Percentiles rank a stretch among this genome's conserved stretches.
These are phyloP conservation scores for Achatina immaculata DNA, from an alignment of 1,140 invertebrate species.

Conservation along the genomic window DNA sequence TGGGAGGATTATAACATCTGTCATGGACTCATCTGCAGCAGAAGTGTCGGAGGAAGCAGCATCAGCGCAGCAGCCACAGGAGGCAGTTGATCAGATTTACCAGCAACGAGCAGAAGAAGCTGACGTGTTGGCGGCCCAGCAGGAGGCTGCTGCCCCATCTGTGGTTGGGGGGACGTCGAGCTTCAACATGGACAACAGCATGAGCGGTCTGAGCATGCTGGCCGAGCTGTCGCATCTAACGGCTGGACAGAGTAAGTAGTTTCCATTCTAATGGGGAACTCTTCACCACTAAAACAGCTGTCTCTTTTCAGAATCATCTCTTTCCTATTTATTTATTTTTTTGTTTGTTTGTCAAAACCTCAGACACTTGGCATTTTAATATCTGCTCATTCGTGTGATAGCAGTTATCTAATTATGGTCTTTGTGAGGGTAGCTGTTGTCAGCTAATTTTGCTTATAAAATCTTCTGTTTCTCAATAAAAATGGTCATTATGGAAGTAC, in stretches of 20 bases:
- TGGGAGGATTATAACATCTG: slow-evolving; percentile 37
- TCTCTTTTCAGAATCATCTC: too few relatives aligned
- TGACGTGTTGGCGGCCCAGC: background rate
- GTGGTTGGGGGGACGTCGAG: background rate
- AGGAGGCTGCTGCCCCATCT: background rate
- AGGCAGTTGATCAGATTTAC: slow-evolving; percentile 5
- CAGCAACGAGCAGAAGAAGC: slow-evolving; percentile 6
- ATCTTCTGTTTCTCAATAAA: too few relatives aligned
- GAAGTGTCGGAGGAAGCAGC: slow-evolving; percentile 3
- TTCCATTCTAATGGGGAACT: too few relatives aligned
- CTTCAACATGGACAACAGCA: slow-evolving; percentile 30
- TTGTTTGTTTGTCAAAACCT: too few relatives aligned
- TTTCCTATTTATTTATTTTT: too few relatives aligned
- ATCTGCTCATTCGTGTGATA: too few relatives aligned
- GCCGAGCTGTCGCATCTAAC: slow-evolving; percentile 36
- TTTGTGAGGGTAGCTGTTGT: too few relatives aligned
- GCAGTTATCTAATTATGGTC: too few relatives aligned
- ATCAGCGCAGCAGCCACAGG: background rate
- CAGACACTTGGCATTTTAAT: too few relatives aligned
- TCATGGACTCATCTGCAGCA: slow-evolving; percentile 32
- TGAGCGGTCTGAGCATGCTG: slow-evolving; percentile 36
- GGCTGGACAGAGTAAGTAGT: slow-evolving; percentile 26
- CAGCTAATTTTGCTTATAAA: too few relatives aligned
- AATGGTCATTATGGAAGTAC: too few relatives aligned
- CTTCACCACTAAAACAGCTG: too few relatives aligned